Evolutionary conservation across 2,888 invertebrate species (phyloP).

Genomic region (Euzophera pinguis): DNA sequence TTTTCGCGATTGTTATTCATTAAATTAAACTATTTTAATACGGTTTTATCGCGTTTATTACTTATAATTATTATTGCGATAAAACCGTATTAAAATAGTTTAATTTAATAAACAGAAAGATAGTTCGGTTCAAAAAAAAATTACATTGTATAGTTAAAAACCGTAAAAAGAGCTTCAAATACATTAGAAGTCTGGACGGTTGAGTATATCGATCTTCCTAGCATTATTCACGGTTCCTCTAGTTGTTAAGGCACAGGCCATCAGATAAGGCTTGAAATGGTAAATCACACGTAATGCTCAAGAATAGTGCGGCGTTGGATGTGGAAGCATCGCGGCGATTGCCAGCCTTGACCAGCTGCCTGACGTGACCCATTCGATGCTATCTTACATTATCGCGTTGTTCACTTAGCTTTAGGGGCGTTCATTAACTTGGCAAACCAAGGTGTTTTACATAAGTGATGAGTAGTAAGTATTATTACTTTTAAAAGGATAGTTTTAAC

Average conservation of each 20-base stretch:
- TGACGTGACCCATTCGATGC: conserved; percentile 54
- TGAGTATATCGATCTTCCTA: conserved; percentile 56
- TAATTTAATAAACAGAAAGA: no score
- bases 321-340: conserved; percentile 35
- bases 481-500: no score
- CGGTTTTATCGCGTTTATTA: no score
- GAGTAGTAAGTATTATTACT: neutral
- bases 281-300: conserved; percentile 72
- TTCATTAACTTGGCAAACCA: conserved; percentile 9
- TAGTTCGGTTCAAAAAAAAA: no score
- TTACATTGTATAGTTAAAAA: neutral
- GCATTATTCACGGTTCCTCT: conserved; percentile 54
- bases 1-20: no score
- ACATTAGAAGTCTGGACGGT: conserved; percentile 25
- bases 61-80: no score
- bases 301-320: conserved; percentile 47
- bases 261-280: conserved; percentile 67
- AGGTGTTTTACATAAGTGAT: conserved; percentile 17
- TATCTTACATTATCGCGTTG: conserved; percentile 44
- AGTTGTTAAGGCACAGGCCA: conserved; percentile 57
- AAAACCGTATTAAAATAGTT: no score
- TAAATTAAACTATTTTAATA: no score
- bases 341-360: conserved; percentile 37
- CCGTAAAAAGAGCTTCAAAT: neutral
- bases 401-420: conserved; percentile 20